Evolutionary conservation across 2,888 invertebrate species (phyloP), one percentile per base, ranked within the genome.

Genomic region (Nasonovia ribisnigri): DNA sequence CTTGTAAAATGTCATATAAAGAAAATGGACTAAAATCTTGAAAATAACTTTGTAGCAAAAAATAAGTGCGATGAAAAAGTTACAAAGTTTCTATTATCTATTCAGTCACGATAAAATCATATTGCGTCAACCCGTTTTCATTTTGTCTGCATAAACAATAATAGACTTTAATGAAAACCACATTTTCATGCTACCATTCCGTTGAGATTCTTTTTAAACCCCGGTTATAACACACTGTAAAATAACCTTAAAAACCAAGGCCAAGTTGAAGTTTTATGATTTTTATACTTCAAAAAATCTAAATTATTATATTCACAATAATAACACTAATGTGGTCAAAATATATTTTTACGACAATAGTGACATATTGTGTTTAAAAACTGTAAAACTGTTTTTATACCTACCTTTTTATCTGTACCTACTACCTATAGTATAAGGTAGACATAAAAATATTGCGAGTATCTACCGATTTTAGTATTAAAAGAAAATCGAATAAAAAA

Each of bases 241-340:
- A 29, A 11, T n/a, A 67, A 67, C 54, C 54, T 54, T 54, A 67
- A n/a, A 11, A n/a, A 13, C 13, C 5, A 16, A 67, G 67, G n/a
- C 13, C 4, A n/a, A n/a, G 13, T 67, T 16, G 0, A 67, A 29
- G n/a, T 60, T 67, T n/a, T 77, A 36, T 36, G 4, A 77, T 77
- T 77, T 77, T 36, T 77, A 36, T 36, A 20, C 36, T 77, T n/a
- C 1, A 77, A 67, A 77, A 77, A 77, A 36, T 77, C n/a, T 5
- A 77, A 77, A 77, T 77, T 77, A 77, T 77, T 77, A 36, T 36
- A 67, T 67, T n/a, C 29, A 67, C n/a, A 67, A 67, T 67, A 67
- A 67, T n/a, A 67, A 67, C n/a, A 67, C 67, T n/a, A 13, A 67
- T n/a, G n/a, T 67, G 67, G 67, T n/a, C 13, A n/a, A 60, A 60